Conservation (phyloP, 2,888 invertebrate genomes). For the Metalampra italica region DNA sequence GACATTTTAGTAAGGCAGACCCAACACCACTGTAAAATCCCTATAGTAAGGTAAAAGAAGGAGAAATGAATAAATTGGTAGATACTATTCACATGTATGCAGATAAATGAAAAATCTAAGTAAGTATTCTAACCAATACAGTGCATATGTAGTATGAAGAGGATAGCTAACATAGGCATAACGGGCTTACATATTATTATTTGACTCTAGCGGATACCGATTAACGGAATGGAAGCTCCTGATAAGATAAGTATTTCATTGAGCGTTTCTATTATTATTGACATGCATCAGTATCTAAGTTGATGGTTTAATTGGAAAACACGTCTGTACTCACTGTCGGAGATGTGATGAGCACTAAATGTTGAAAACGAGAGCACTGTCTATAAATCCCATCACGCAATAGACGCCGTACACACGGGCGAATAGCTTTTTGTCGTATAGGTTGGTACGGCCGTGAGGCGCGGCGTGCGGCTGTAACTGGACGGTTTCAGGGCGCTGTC, state of each 20-base stretch:
- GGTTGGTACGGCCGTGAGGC: conserved; percentile 22
- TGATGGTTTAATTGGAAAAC: background rate
- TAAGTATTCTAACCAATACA: no score
- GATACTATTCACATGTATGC: no score
- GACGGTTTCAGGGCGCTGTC: conserved; percentile 39
- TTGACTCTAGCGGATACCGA: background rate
- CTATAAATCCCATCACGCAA: conserved; percentile 42
- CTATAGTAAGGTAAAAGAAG: no score
- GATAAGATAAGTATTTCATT: background rate
- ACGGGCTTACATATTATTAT: no score
- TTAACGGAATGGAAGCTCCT: background rate
- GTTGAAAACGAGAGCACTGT: conserved; percentile 25
- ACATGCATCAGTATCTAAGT: no score
- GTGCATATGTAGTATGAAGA: no score
- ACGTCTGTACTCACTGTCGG: conserved; percentile 31
- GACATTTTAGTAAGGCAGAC: no score
- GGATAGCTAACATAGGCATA: no score
- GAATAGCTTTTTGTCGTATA: no score
- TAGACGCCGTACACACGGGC: conserved; percentile 6
- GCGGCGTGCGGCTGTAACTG: conserved; percentile 36
- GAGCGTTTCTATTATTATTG: background rate
- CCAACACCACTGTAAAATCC: no score
- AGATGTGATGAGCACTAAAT: conserved; percentile 31
- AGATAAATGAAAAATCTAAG: no score
- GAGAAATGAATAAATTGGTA: no score